Evolutionary conservation across 2,888 invertebrate species (phyloP).

Genomic region (Torymus auratus): DNA sequence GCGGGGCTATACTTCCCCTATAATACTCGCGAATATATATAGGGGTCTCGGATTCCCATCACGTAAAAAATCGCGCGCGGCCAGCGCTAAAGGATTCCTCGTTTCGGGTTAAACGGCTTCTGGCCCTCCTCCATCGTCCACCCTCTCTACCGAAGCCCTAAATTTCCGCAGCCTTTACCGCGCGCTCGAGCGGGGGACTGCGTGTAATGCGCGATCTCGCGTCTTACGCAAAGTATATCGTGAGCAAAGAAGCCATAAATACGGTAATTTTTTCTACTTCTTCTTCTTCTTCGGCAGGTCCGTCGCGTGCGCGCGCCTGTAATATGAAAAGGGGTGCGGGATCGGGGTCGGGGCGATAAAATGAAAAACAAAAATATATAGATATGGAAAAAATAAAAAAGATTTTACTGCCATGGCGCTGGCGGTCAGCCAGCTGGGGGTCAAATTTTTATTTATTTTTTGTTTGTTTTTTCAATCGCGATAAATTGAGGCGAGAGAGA

Average conservation of each 20-base stretch:
- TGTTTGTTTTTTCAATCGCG: neutral
- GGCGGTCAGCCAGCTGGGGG: too few relatives aligned
- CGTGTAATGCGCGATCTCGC: constrained; percentile 48
- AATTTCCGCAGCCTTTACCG: constrained; percentile 37
- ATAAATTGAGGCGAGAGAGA: neutral
- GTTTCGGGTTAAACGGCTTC: constrained; percentile 51
- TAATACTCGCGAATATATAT: constrained; percentile 5
- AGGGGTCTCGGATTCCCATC: constrained; percentile 36
- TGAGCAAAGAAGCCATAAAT: constrained; percentile 55
- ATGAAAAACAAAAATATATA: constrained; percentile 22
- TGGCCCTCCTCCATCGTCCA: neutral
- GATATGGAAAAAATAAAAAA: too few relatives aligned
- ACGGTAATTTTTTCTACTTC: constrained; percentile 8
- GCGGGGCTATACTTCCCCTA: constrained; percentile 25
- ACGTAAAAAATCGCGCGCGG: constrained; percentile 45
- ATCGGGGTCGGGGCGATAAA: neutral
- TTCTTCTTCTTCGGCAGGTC: too few relatives aligned
- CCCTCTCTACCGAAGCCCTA: constrained; percentile 44
- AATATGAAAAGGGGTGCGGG: constrained; percentile 1
- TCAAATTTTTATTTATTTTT: too few relatives aligned
- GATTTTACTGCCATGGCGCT: too few relatives aligned
- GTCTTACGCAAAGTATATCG: constrained; percentile 53
- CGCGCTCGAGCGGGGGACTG: constrained; percentile 24
- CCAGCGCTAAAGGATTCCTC: constrained; percentile 42
- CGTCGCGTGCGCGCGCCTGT: too few relatives aligned